Base-by-base conservation (phyloP, 2,888 invertebrate species). In the Fissipunctia ypsillon region DNA sequence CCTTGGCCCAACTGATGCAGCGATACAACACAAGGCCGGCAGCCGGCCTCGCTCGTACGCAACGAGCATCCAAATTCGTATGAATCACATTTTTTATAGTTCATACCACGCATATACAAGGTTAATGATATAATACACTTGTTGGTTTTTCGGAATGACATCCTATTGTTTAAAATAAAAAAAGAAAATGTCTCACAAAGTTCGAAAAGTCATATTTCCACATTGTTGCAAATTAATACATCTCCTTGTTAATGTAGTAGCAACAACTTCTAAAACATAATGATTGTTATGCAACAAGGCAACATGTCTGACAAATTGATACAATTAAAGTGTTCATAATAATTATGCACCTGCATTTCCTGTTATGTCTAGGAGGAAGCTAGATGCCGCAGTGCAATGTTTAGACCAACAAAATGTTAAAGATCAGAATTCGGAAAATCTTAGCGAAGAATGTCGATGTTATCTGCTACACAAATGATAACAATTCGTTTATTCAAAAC, bases 1-100 rank as follows among this genome's bases (percentile, higher is more conserved):
- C 94, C 94, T 94, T 94, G 94, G 94, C 94, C 94, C 86, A 90
- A 87, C 91, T 91, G 91, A 90, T 91, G 91, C 88, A 85, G 87
- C 88, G 90, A 91, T 91, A 91, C 89, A 83, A 81, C 88, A 88
- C 94, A 93, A 95, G 95, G 95, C 91, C 93, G 88, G 78, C 83
- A 82, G 75, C 88, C 89, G 92, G 90, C 95, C 95, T 95, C 93
- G 94, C 89, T 88, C 89, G 90, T 84, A 93, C 94, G 94, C 94
- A 87, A 80, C 85, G 75, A 87, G 94, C 94, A 94, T 94, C 94
- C 94, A 91, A 94, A 94, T 91, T 90, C 80, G 88, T 87, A 87
- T 93, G 91, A 91, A 90, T 93, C 93, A 93, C 88, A 86, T 78
- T 88, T 86, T 88, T 87, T 86, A 86, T 86, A 85, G 88, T 88